Percentiles rank a stretch among this genome's conserved stretches.
phyloP scores from a whole-genome alignment of 2,797 vertebrate genomes.

The Thamnophis elegans region DNA sequence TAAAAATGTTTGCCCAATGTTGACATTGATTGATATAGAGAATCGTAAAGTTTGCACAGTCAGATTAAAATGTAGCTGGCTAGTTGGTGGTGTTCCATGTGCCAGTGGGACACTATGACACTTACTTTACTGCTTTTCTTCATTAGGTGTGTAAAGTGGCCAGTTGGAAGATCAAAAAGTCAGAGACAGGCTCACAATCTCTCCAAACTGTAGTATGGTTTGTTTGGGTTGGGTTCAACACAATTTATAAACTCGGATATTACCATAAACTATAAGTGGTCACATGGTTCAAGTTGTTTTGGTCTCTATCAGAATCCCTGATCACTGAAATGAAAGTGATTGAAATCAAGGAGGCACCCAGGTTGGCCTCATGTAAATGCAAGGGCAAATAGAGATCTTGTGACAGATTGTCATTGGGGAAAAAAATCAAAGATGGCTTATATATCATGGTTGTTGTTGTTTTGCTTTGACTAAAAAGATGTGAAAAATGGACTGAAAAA shows the following conservation, averaged over 20 bases:
- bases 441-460: background rate
- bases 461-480: background rate
- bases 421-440: background rate
- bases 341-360: background rate
- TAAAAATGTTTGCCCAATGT: background rate
- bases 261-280: background rate
- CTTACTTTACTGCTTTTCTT: background rate
- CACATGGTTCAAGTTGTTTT: background rate
- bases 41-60: background rate
- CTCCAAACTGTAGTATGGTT: background rate
- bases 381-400: background rate
- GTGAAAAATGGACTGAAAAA: background rate
- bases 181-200: background rate
- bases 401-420: background rate
- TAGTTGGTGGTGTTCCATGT: background rate
- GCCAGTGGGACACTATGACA: background rate
- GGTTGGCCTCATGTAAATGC: background rate
- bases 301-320: background rate
- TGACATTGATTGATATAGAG: background rate
- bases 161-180: background rate
- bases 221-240: background rate
- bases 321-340: background rate
- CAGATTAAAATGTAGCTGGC: background rate
- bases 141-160: background rate
- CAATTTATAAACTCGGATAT: background rate